These are phyloP conservation scores for Drosophila pandora DNA, from an alignment of 1,140 invertebrate genomes.

Conservation along the genomic window DNA sequence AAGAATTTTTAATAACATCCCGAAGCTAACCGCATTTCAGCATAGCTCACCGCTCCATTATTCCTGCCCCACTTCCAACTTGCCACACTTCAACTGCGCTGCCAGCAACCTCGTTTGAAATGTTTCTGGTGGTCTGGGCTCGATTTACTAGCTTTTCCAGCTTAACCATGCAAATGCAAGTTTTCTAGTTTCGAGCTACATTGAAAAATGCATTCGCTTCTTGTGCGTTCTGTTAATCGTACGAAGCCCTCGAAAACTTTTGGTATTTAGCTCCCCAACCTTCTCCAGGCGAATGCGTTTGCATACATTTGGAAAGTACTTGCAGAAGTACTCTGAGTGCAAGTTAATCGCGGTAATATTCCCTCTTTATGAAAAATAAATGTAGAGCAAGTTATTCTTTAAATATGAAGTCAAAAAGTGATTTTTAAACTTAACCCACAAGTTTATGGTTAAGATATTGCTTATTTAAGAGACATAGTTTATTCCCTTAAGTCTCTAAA, in stretches of 20 bases:
- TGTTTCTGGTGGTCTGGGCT: constrained; percentile 3
- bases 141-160: constrained; percentile 1
- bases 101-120: constrained; percentile 34
- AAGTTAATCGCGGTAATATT: constrained; percentile 20
- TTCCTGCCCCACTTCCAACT: constrained; percentile 25
- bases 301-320: constrained; percentile 38
- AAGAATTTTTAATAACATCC: constrained; percentile 68
- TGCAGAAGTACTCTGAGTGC: constrained; percentile 2
- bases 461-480: neutral
- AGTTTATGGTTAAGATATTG: neutral
- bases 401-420: neutral
- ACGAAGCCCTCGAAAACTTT: neutral
- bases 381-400: neutral
- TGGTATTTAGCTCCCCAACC: constrained; percentile 47
- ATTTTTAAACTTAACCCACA: no score
- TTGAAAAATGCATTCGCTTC: constrained; percentile 21
- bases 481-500: neutral
- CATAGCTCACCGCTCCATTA: constrained; percentile 21
- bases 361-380: neutral
- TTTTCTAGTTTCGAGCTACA: constrained; percentile 8
- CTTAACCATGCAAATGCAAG: constrained; percentile 15
- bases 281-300: constrained; percentile 40
- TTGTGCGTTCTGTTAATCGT: constrained; percentile 10
- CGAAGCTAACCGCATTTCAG: constrained; percentile 61
- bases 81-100: constrained; percentile 48